These are phyloP conservation scores for Rhabditoides inermis DNA, from an alignment of 2,888 invertebrate species.

Conservation along the genomic window DNA sequence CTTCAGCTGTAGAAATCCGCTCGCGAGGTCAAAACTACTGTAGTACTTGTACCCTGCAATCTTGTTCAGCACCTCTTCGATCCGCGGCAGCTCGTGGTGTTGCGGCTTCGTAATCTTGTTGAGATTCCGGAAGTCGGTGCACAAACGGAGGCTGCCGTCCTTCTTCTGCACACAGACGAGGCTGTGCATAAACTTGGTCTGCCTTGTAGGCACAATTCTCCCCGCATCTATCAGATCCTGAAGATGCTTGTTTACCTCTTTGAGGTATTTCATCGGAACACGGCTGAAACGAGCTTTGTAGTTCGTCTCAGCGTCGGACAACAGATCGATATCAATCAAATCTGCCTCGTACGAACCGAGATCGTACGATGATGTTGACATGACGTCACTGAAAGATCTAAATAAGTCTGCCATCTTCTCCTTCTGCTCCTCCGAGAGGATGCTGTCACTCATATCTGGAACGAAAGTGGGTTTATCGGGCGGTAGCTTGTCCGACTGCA, in stretches of 20 bases:
- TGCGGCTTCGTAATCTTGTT: constrained; percentile 23
- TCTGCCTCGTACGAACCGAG: constrained; percentile 7
- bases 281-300: background rate
- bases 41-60: constrained; percentile 11
- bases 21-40: constrained; percentile 14
- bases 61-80: constrained; percentile 16
- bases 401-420: too few relatives aligned
- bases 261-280: constrained; percentile 2
- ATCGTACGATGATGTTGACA: constrained; percentile 9
- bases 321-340: constrained; percentile 7
- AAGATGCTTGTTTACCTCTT: constrained; percentile 13
- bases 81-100: constrained; percentile 19
- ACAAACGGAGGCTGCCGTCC: constrained; percentile 22
- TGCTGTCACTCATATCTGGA: too few relatives aligned
- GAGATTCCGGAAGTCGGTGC: constrained; percentile 23
- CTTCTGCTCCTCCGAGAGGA: too few relatives aligned
- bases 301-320: constrained; percentile 7
- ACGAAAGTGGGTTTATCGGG: too few relatives aligned
- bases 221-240: constrained; percentile 9
- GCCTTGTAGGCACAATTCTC: constrained; percentile 4
- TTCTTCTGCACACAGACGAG: constrained; percentile 21
- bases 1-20: constrained; percentile 17
- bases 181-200: constrained; percentile 12
- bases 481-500: too few relatives aligned
- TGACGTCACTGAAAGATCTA: background rate